Evolutionary conservation across 2,113 vertebrate genomes (phyloP).

Genomic region (Bufo bufo): DNA sequence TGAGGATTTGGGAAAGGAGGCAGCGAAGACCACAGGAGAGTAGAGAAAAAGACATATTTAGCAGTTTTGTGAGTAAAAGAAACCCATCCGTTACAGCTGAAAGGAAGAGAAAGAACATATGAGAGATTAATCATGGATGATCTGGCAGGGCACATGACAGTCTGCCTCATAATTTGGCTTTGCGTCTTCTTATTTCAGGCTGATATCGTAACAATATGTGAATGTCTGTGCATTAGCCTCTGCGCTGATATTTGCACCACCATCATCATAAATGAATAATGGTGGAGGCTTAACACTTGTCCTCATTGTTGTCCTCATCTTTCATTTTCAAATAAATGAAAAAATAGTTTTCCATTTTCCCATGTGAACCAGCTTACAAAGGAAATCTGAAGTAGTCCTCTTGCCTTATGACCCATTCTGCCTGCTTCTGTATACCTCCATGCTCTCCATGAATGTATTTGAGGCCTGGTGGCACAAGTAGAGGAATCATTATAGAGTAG

Average conservation of each 20-base stretch:
- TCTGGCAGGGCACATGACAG: conserved; percentile 40
- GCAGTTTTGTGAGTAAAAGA: conserved; percentile 43
- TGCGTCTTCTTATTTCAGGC: neutral
- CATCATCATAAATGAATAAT: neutral
- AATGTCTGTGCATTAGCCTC: neutral
- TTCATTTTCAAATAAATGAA: neutral
- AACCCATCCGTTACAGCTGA: conserved; percentile 26
- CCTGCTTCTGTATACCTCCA: too few relatives aligned
- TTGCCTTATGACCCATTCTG: too few relatives aligned
- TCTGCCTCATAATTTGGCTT: conserved; percentile 37
- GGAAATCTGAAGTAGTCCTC: too few relatives aligned
- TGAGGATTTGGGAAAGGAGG: conserved; percentile 33
- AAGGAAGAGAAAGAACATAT: conserved; percentile 48
- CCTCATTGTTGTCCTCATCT: neutral
- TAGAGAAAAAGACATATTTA: conserved; percentile 48
- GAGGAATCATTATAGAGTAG: too few relatives aligned
- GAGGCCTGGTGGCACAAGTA: too few relatives aligned
- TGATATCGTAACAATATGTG: conserved; percentile 51
- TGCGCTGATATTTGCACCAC: conserved; percentile 6
- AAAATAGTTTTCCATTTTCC: neutral
- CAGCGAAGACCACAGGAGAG: conserved; percentile 16
- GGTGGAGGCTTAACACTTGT: neutral
- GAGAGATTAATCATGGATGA: conserved; percentile 49
- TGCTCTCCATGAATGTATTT: too few relatives aligned
- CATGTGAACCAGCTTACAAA: neutral